phyloP scores from a whole-genome alignment of 2,888 invertebrate genomes.

The Coenonympha glycerion region DNA sequence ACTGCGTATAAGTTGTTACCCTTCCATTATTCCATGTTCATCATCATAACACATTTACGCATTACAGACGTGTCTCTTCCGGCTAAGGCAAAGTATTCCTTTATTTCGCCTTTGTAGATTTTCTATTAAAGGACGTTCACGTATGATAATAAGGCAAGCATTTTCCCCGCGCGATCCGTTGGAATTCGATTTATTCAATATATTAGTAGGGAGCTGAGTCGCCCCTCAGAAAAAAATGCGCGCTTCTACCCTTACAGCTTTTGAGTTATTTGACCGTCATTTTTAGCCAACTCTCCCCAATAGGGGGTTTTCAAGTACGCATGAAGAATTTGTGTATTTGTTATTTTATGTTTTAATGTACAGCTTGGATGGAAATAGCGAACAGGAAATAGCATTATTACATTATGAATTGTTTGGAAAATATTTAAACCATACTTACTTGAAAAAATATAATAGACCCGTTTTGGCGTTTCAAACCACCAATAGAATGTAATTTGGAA shows the following conservation, averaged over 20 bases:
- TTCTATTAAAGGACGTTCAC: conserved; percentile 32
- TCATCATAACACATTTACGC: conserved; percentile 2
- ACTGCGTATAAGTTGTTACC: too few relatives aligned
- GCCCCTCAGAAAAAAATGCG: conserved; percentile 14
- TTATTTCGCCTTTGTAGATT: conserved; percentile 14
- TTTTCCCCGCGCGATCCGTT: conserved; percentile 36
- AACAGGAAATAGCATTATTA: conserved; percentile 17
- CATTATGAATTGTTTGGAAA: conserved; percentile 22
- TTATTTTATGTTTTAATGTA: too few relatives aligned
- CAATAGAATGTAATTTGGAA: conserved; percentile 37
- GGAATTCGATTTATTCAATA: conserved; percentile 55
- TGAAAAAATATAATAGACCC: too few relatives aligned
- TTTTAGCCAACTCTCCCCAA: background rate
- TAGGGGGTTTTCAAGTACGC: background rate
- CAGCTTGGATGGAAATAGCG: background rate
- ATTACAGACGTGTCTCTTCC: background rate
- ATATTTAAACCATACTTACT: conserved; percentile 10
- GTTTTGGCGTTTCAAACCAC: background rate
- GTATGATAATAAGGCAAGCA: conserved; percentile 40
- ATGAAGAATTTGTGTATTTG: background rate
- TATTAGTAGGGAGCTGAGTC: conserved; percentile 19
- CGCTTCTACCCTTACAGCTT: background rate
- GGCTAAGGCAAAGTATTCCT: conserved; percentile 8
- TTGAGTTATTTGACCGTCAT: background rate
- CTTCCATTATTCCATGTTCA: background rate